Evolutionary conservation across 2,113 vertebrate species (phyloP).

Genomic region (Callopanchax toddi): DNA sequence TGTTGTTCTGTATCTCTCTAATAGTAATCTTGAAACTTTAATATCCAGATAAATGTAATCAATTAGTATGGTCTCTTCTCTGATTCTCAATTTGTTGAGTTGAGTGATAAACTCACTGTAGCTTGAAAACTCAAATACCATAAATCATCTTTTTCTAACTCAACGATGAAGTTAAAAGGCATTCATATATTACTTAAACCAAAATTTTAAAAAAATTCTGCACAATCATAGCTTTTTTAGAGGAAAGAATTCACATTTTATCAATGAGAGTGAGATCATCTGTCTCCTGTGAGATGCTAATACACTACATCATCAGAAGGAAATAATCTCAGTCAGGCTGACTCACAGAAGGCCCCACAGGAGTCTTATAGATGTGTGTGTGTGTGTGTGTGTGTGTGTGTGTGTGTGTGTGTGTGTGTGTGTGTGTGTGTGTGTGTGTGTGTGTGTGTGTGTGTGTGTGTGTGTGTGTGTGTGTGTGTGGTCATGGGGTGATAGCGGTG

Average conservation of each 20-base stretch:
- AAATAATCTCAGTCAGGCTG: constrained; percentile 63
- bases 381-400: constrained; percentile 3
- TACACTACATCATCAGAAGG: constrained; percentile 60
- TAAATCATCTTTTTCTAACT: too few species aligned
- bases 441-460: too few species aligned
- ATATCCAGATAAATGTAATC: too few species aligned
- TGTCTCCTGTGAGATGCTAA: constrained; percentile 49
- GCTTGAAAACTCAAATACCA: too few species aligned
- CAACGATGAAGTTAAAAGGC: too few species aligned
- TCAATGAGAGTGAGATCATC: constrained; percentile 66
- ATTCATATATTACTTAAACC: background rate
- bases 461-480: constrained; percentile 22
- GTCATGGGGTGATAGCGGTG: constrained; percentile 17
- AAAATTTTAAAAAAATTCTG: background rate
- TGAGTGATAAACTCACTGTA: too few species aligned
- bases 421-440: constrained; percentile 1
- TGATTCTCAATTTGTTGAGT: too few species aligned
- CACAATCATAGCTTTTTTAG: background rate
- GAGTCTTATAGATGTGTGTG: constrained; percentile 3
- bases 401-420: constrained; percentile 1
- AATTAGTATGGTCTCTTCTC: too few species aligned
- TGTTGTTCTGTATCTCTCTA: too few species aligned
- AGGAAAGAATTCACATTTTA: background rate
- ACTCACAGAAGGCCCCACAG: constrained; percentile 43
- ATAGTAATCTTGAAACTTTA: too few species aligned